phyloP scores from a whole-genome alignment of 2,888 invertebrate species.

The Rotaria sp. region DNA sequence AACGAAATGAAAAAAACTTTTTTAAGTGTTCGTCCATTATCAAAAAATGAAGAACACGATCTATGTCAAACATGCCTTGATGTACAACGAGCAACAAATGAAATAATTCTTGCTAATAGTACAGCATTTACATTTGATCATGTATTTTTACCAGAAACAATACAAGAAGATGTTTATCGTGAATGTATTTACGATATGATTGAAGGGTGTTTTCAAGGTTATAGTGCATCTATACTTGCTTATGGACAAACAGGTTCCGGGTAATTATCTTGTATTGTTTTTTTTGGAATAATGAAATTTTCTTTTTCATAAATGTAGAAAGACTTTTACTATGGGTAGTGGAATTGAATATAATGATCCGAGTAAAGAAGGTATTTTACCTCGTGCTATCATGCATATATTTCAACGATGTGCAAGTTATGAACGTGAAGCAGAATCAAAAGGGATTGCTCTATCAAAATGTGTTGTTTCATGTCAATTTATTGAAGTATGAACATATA shows the following conservation, averaged over 20 bases:
- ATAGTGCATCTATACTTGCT: constrained; percentile 40
- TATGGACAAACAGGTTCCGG: constrained; percentile 79
- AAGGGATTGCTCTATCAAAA: constrained; percentile 67
- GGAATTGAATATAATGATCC: constrained; percentile 35
- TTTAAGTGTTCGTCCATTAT: constrained; percentile 8
- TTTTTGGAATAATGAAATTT: neutral
- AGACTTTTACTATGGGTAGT: constrained; percentile 40
- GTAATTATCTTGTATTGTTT: constrained; percentile 58
- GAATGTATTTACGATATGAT: constrained; percentile 76
- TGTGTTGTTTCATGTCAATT: constrained; percentile 80
- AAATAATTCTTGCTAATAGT: constrained; percentile 10
- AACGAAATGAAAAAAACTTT: neutral
- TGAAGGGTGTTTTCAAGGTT: constrained; percentile 56
- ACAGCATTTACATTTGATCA: constrained; percentile 82
- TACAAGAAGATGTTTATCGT: constrained; percentile 72
- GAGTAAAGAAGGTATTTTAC: constrained; percentile 72
- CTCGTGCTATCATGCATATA: constrained; percentile 83
- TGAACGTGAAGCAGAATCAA: constrained; percentile 43
- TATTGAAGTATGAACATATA: constrained; percentile 61
- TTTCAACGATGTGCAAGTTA: constrained; percentile 58
- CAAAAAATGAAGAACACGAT: constrained; percentile 8
- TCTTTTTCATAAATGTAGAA: neutral
- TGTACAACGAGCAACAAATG: constrained; percentile 1
- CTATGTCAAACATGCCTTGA: constrained; percentile 27
- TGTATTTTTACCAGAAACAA: constrained; percentile 74